Evolutionary conservation across 2,113 vertebrate genomes (phyloP).

Genomic region (Sinocyclocheilus anophthalmus): DNA sequence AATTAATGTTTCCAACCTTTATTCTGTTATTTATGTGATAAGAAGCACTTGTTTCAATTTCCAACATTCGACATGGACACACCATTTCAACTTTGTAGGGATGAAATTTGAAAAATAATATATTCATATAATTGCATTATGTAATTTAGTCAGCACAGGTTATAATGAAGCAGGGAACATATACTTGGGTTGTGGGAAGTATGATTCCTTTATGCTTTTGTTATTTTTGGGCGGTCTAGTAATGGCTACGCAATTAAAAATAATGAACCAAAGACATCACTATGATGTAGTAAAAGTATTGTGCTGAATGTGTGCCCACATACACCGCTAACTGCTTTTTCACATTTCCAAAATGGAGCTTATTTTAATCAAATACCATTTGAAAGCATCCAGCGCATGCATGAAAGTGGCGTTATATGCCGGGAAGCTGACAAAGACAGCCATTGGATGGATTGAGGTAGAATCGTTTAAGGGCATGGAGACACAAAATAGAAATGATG

Average conservation of each 20-base stretch:
- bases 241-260: neutral
- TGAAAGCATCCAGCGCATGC: neutral
- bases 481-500: slow-evolving; percentile 16
- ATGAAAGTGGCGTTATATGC: slow-evolving; percentile 18
- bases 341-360: slow-evolving; percentile 32
- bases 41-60: neutral
- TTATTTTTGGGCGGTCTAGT: neutral
- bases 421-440: slow-evolving; percentile 22
- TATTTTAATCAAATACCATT: slow-evolving; percentile 29
- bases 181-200: neutral
- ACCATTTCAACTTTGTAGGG: neutral
- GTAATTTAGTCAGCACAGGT: slow-evolving; percentile 3
- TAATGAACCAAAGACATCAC: neutral
- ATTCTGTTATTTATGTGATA: no score
- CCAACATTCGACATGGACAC: neutral
- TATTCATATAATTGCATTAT: neutral
- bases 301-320: slow-evolving; percentile 1
- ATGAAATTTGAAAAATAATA: neutral
- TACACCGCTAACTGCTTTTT: slow-evolving; percentile 3
- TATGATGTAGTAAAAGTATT: neutral
- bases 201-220: neutral
- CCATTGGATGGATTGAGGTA: slow-evolving; percentile 42
- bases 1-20: neutral
- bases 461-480: slow-evolving; percentile 29
- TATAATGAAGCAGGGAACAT: neutral